phyloP scores from a whole-genome alignment of 2,888 invertebrate genomes.

The Lasioglossum morio region DNA sequence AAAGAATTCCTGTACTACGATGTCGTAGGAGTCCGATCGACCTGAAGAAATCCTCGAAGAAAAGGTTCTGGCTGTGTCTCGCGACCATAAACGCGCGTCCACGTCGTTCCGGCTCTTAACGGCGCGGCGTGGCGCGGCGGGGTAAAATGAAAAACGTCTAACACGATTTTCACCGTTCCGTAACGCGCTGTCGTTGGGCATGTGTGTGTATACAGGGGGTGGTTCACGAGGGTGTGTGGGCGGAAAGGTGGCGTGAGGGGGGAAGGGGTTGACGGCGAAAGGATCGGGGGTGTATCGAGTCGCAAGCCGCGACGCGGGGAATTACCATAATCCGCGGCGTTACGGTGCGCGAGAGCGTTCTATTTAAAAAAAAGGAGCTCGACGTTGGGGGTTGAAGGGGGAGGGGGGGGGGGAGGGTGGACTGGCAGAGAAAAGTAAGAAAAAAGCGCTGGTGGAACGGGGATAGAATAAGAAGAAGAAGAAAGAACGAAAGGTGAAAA shows the following conservation, averaged over 20 bases:
- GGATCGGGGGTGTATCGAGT: constrained; percentile 42
- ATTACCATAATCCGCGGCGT: constrained; percentile 61
- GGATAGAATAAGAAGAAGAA: constrained; percentile 15
- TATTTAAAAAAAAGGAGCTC: constrained; percentile 34
- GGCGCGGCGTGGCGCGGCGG: neutral
- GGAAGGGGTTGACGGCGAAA: neutral
- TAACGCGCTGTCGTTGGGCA: neutral
- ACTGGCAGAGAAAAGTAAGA: neutral
- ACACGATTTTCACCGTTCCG: constrained; percentile 12
- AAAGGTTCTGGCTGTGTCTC: neutral
- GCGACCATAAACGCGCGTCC: constrained; percentile 13
- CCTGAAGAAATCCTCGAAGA: neutral
- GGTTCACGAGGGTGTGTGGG: neutral
- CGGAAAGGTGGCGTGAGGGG: neutral
- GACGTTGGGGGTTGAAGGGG: neutral
- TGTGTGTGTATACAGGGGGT: neutral
- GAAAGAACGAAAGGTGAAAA: constrained; percentile 7
- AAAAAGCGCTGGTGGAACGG: neutral
- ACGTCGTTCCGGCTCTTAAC: constrained; percentile 15
- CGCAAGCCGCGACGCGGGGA: constrained; percentile 37
- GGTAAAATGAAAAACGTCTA: neutral
- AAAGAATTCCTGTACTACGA: neutral
- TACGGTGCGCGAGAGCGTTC: constrained; percentile 38
- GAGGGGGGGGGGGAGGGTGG: neutral
- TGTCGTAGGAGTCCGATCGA: neutral